Evolutionary conservation across 2,888 invertebrate species (phyloP).

Genomic region (Minunthozetes semirufus): DNA sequence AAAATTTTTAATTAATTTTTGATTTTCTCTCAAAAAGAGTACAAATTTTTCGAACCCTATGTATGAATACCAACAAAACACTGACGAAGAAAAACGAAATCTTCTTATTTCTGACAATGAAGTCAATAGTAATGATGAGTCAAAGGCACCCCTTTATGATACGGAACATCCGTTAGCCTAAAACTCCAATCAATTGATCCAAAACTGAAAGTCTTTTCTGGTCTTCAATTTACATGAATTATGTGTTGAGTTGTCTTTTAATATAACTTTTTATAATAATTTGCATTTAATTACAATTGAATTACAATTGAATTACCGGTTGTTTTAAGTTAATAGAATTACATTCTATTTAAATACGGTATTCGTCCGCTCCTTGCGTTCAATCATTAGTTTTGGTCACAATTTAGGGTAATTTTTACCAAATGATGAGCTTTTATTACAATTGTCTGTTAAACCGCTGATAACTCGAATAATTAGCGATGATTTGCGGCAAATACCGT

Average conservation of each 20-base stretch:
- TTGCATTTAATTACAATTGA: neutral
- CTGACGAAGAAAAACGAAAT: slow-evolving; percentile 34
- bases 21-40: slow-evolving; percentile 48
- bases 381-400: too few species aligned
- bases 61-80: slow-evolving; percentile 55
- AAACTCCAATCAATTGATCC: too few species aligned
- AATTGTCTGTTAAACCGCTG: too few species aligned
- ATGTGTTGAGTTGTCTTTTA: neutral
- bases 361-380: too few species aligned
- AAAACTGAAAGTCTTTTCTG: neutral
- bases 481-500: too few species aligned
- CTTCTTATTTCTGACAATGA: slow-evolving; percentile 13
- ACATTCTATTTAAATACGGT: neutral
- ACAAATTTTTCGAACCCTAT: slow-evolving; percentile 79
- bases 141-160: neutral
- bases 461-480: too few species aligned
- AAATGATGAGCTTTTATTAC: too few species aligned
- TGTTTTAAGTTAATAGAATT: neutral
- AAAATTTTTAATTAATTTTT: slow-evolving; percentile 45
- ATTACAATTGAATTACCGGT: too few species aligned
- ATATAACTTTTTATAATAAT: neutral
- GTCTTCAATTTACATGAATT: neutral
- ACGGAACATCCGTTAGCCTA: slow-evolving; percentile 1
- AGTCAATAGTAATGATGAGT: neutral
- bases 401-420: too few species aligned